Conservation (phyloP, 1,140 invertebrate genomes). For the Drosophila dunni region DNA sequence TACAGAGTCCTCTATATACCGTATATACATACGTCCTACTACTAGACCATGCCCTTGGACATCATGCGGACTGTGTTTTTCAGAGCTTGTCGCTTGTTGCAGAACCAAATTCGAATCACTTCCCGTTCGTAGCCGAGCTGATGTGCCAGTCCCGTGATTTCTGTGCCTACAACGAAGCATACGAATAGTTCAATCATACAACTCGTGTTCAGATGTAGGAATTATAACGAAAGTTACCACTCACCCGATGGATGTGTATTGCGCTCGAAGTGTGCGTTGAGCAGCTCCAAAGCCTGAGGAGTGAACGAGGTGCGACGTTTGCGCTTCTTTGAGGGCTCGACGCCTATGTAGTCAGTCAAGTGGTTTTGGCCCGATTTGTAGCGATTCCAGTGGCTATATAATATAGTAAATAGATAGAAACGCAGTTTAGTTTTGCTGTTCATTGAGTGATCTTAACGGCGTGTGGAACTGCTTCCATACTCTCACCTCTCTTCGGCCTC, state of each 20-base stretch:
- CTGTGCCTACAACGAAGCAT: conserved; percentile 90
- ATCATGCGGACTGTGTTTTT: conserved; percentile 97
- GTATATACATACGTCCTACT: conserved; percentile 29
- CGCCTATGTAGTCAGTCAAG: conserved; percentile 97
- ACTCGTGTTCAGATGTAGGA: background rate
- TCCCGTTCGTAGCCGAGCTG: conserved; percentile 98
- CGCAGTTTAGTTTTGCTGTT: conserved; percentile 41
- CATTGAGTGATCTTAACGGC: conserved; percentile 30
- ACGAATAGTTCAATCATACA: conserved; percentile 2
- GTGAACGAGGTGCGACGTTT: conserved; percentile 98
- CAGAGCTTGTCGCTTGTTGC: conserved; percentile 98
- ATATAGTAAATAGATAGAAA: conserved; percentile 7
- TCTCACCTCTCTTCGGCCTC: conserved; percentile 98
- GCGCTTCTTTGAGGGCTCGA: conserved; percentile 97
- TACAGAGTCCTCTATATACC: conserved; percentile 37
- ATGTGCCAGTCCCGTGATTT: conserved; percentile 97
- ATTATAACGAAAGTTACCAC: conserved; percentile 75
- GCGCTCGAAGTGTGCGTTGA: conserved; percentile 97
- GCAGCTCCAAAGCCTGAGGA: conserved; percentile 96
- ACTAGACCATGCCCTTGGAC: conserved; percentile 90
- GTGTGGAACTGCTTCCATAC: conserved; percentile 84
- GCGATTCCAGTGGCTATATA: conserved; percentile 87
- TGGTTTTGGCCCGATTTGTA: conserved; percentile 96
- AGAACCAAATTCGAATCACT: conserved; percentile 99
- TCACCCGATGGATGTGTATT: conserved; percentile 99